These are phyloP conservation scores for Chaetodon trifascialis DNA, from an alignment of 2,113 vertebrate species.

Conservation along the genomic window DNA sequence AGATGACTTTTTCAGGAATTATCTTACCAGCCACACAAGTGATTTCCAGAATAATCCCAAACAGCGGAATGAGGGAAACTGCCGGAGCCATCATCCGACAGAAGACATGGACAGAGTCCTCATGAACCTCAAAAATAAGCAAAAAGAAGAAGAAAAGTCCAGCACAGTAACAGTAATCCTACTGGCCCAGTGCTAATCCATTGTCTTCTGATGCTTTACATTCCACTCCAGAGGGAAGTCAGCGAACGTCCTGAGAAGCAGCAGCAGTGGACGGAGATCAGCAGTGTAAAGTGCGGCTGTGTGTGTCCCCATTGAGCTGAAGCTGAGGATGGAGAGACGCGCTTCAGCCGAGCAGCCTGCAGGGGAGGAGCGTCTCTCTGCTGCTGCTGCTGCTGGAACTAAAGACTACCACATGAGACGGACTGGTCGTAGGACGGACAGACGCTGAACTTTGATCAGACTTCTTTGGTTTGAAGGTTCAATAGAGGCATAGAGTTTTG, in stretches of 20 bases:
- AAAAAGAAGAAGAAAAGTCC: neutral
- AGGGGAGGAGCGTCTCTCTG: conserved; percentile 66
- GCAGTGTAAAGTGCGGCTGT: conserved; percentile 6
- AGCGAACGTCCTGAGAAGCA: conserved; percentile 26
- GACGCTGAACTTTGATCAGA: neutral
- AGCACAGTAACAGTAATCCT: conserved; percentile 12
- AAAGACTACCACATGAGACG: neutral
- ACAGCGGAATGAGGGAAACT: conserved; percentile 62
- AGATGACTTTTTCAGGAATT: neutral
- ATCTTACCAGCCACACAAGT: conserved; percentile 77
- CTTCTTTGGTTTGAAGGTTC: neutral
- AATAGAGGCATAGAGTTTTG: too few species aligned
- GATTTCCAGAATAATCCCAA: conserved; percentile 73
- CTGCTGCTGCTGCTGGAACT: neutral
- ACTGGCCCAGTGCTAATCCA: conserved; percentile 50
- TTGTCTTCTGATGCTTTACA: neutral
- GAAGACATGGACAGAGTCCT: conserved; percentile 44
- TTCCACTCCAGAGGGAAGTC: conserved; percentile 28
- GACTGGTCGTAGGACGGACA: neutral
- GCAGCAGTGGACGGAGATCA: conserved; percentile 12
- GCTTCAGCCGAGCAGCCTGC: conserved; percentile 24
- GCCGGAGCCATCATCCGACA: conserved; percentile 78
- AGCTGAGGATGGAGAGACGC: conserved; percentile 60
- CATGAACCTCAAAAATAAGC: conserved; percentile 48
- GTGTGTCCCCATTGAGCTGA: conserved; percentile 40